Base-by-base conservation (phyloP, 2,888 invertebrate genomes). In the Lamproptera curius region DNA sequence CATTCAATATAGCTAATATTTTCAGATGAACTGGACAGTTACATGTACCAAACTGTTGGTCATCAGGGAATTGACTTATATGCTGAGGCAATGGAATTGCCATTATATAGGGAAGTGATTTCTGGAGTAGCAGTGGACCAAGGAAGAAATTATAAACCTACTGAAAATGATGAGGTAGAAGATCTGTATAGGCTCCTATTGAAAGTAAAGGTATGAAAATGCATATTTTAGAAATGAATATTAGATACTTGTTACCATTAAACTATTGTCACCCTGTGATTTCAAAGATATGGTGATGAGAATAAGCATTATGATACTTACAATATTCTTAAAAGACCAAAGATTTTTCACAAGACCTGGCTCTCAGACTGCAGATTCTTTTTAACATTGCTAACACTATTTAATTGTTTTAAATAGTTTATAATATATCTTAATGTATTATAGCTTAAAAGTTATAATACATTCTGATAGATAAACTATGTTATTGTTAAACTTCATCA, bases 41-140 rank as follows among this genome's bases (percentile, higher is more conserved):
- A 96, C 74, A 99, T 99, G 99, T 99, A 98, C 76, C 99, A 99
- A 89, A 98, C 98, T 42, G 99, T 99, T 46, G 99, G 99, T 0
- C 96, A 97, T 75, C 96, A 98, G 88, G 97, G 96, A 13, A 94
- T 99, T 56, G 93, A 94, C 57, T 89, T 95, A 57, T 95, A 98
- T 75, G 96, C 97, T 16, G 94, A 97, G 76, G 98, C 99, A 1
- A 95, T 98, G 93, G 95, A 91, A 2, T 79, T 99, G 50, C 99
- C 99, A 0, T 83, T 99, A 41, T 99, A 94, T 78, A 90, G 96
- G 52, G 91, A 93, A 62, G 90, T 90, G 52, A 99, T 98, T 46
- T 89, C 91, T 59, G 99, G 99, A 31, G 90, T 91, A 56, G 95
- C 97, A n/a, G 84, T 93, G 42, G 91, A 94, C 76, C 91, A 91